Evolutionary conservation across 1,140 invertebrate genomes (phyloP).

Genomic region (Coenobita brevimanus): DNA sequence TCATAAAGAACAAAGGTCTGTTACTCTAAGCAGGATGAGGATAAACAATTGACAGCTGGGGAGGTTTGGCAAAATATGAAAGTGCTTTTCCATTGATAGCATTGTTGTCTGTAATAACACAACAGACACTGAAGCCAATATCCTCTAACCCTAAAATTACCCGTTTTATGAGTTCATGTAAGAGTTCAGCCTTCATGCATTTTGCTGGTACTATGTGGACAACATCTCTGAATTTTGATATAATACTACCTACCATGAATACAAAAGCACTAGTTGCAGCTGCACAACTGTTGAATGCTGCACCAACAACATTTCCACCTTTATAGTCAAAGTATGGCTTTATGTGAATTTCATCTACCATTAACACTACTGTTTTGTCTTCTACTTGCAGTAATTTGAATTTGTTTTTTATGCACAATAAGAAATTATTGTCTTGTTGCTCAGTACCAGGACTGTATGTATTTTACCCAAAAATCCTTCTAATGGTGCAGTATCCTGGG

Average conservation of each 20-base stretch:
- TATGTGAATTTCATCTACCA: constrained; percentile 68
- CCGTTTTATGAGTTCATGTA: too few relatives aligned
- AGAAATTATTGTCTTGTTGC: constrained; percentile 15
- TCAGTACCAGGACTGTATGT: neutral
- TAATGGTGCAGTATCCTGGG: constrained; percentile 19
- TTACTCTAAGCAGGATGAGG: neutral
- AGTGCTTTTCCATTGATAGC: constrained; percentile 28
- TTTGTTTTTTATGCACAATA: constrained; percentile 20
- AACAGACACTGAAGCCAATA: constrained; percentile 5
- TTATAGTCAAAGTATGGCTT: constrained; percentile 66
- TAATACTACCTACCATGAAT: constrained; percentile 67
- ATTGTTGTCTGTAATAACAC: constrained; percentile 30
- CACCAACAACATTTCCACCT: constrained; percentile 64
- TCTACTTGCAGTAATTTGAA: neutral
- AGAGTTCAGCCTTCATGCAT: too few relatives aligned
- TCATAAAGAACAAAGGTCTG: neutral
- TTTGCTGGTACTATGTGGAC: constrained; percentile 52
- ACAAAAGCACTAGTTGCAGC: constrained; percentile 62
- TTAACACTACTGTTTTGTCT: constrained; percentile 32
- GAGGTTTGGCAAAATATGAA: constrained; percentile 1
- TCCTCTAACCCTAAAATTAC: too few relatives aligned
- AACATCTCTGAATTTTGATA: too few relatives aligned
- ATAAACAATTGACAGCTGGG: constrained; percentile 23
- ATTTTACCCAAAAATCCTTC: neutral
- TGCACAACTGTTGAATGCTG: constrained; percentile 49